Percentiles rank a stretch among this genome's conserved stretches.
Evolutionary conservation across 2,888 invertebrate genomes (phyloP).

Genomic region (Apamea sordens): DNA sequence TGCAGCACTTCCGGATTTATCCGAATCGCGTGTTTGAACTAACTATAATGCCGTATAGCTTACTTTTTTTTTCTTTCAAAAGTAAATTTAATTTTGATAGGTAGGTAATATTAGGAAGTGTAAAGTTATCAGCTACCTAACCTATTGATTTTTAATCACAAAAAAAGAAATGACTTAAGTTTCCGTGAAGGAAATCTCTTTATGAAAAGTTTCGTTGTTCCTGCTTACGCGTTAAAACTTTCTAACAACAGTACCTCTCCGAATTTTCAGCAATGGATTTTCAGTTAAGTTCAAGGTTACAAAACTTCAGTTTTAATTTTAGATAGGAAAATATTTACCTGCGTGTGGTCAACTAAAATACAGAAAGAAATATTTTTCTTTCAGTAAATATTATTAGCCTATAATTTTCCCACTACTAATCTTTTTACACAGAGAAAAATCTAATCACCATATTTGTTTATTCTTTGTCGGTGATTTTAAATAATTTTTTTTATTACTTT

Average conservation of each 20-base stretch:
- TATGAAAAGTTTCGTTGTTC: neutral
- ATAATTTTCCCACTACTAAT: neutral
- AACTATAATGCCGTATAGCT: too few relatives aligned
- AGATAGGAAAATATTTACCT: neutral
- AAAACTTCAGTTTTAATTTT: neutral
- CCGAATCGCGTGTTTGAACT: neutral
- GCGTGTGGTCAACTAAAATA: neutral
- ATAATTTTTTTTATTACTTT: neutral
- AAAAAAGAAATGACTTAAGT: neutral
- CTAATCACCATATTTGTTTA: neutral
- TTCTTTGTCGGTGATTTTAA: neutral
- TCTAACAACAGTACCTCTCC: neutral
- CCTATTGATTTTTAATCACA: slow-evolving; percentile 2
- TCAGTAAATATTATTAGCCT: neutral
- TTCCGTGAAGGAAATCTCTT: neutral
- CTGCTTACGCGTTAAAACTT: slow-evolving; percentile 5
- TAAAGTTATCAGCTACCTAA: neutral
- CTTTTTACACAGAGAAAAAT: neutral
- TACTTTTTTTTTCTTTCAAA: neutral
- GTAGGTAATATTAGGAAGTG: neutral
- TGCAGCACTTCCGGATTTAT: neutral
- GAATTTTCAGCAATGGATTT: slow-evolving; percentile 19
- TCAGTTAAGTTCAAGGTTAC: neutral
- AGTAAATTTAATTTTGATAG: neutral
- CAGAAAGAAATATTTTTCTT: neutral